Evolutionary conservation across 37 sponge, comb jelly and placozoan genomes (phyloP).

Genomic region (Beroe forskalii): DNA sequence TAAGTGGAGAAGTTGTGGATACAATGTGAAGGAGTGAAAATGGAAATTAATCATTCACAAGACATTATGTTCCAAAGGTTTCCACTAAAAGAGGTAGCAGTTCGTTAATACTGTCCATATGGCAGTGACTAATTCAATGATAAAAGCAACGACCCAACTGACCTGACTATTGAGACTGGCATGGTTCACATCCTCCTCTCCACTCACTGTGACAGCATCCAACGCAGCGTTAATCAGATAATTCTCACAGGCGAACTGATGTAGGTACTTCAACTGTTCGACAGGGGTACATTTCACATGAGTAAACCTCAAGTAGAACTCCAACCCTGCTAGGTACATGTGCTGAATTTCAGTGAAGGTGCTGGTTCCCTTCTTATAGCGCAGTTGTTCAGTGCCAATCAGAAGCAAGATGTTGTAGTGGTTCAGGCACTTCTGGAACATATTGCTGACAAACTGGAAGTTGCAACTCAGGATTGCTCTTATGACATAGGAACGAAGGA

Average conservation of each 20-base stretch:
- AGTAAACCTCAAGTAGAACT: conserved; percentile 14
- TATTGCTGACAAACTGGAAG: not conserved
- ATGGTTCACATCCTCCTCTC: not conserved
- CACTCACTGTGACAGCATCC: not conserved
- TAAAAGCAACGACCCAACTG: too few relatives aligned
- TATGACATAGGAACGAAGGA: not conserved
- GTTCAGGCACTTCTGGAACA: not conserved
- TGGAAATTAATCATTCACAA: not conserved
- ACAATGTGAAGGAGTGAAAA: not conserved
- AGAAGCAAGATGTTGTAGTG: not conserved
- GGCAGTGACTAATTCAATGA: too few relatives aligned
- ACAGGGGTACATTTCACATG: not conserved
- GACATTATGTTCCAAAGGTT: too few relatives aligned
- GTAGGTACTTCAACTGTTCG: not conserved
- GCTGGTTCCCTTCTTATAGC: not conserved
- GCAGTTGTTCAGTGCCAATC: not conserved
- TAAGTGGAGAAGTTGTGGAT: not conserved
- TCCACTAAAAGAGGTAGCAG: too few relatives aligned
- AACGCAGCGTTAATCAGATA: not conserved
- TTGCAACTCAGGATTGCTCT: not conserved
- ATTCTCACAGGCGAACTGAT: conserved; percentile 33
- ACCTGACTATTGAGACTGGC: not conserved
- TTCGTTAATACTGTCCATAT: too few relatives aligned
- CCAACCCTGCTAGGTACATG: conserved; percentile 29
- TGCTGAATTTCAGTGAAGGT: not conserved